These are phyloP conservation scores for Pherbina coryleti DNA, from an alignment of 2,888 invertebrate genomes.

Conservation along the genomic window DNA sequence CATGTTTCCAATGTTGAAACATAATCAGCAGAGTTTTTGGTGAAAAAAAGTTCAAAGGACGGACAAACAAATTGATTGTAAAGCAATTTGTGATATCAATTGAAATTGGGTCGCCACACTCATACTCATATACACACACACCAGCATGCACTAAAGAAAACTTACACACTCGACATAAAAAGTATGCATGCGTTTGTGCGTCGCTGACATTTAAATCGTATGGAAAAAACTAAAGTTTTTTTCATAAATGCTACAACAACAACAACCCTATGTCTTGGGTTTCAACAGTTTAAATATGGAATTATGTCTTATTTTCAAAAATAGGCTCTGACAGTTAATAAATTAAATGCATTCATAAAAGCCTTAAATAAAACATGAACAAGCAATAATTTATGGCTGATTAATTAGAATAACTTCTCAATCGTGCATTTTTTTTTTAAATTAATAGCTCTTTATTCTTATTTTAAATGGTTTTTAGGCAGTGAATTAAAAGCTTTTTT, in stretches of 20 bases:
- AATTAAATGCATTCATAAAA: slow-evolving; percentile 15
- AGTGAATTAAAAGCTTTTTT: too few species aligned
- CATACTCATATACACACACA: not conserved
- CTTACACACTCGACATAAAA: not conserved
- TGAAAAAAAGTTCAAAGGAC: not conserved
- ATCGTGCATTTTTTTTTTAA: not conserved
- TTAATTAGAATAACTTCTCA: not conserved
- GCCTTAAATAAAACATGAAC: slow-evolving; percentile 8
- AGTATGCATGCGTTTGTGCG: not conserved
- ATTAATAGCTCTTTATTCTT: not conserved
- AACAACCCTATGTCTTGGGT: not conserved
- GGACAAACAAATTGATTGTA: slow-evolving; percentile 28
- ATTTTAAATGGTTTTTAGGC: not conserved
- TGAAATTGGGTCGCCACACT: slow-evolving; percentile 22
- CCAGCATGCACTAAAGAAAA: not conserved
- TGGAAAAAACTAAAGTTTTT: not conserved
- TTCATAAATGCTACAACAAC: not conserved
- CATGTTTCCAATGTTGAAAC: too few species aligned
- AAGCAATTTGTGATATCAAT: slow-evolving; percentile 1
- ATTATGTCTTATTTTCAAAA: too few species aligned
- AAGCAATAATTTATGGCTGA: slow-evolving; percentile 24
- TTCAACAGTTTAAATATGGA: too few species aligned
- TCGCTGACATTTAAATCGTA: not conserved
- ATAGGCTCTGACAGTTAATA: not conserved
- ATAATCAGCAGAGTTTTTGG: too few species aligned